Conservation (phyloP, 1,140 invertebrate species). For the Bombus waltoni region DNA sequence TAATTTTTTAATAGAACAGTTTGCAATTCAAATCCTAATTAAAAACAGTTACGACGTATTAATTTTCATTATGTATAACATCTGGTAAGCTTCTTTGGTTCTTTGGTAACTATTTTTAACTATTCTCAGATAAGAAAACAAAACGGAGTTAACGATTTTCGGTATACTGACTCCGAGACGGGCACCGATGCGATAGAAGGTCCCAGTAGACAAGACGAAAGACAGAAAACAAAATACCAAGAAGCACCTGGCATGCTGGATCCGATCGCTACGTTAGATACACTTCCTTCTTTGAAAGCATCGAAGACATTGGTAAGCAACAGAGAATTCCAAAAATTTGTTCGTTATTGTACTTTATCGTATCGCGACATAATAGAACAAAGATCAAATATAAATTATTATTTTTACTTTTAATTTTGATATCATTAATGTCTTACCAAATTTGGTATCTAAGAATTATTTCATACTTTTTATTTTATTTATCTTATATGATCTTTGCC, state of each 20-base stretch:
- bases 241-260: slow-evolving; percentile 18
- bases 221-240: not conserved
- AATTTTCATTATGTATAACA: not conserved
- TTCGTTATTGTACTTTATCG: not conserved
- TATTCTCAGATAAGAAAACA: slow-evolving; percentile 4
- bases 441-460: not conserved
- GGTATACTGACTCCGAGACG: not conserved
- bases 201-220: not conserved
- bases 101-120: not conserved
- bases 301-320: not conserved
- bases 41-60: not conserved
- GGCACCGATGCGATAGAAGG: not conserved
- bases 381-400: not conserved
- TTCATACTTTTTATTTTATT: not conserved
- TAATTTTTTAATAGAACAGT: no score
- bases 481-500: not conserved
- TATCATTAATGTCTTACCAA: not conserved
- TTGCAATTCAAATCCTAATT: not conserved
- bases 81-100: not conserved
- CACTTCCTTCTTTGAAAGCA: not conserved
- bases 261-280: slow-evolving; percentile 53
- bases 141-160: not conserved
- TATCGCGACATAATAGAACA: not conserved
- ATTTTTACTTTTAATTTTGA: not conserved
- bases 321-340: not conserved